These are phyloP conservation scores for Lobophora halterata DNA, from an alignment of 2,888 invertebrate genomes.

Conservation along the genomic window DNA sequence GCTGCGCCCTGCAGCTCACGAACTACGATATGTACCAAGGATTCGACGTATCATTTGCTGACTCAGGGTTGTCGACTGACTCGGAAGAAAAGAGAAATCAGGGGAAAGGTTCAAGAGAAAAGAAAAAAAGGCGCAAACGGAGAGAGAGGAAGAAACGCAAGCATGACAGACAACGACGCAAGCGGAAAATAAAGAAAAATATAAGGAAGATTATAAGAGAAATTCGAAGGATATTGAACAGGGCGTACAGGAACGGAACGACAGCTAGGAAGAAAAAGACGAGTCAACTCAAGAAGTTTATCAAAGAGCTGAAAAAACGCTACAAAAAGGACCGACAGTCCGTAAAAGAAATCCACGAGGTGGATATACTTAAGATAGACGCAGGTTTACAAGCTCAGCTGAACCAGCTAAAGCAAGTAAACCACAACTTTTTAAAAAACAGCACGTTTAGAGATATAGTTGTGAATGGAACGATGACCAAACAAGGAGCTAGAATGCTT, in stretches of 20 bases:
- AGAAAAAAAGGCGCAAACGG: constrained; percentile 23
- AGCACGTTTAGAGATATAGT: constrained; percentile 57
- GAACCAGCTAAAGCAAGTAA: constrained; percentile 44
- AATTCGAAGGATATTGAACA: constrained; percentile 54
- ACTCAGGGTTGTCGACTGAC: constrained; percentile 50
- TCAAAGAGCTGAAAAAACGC: constrained; percentile 54
- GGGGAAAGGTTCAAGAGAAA: constrained; percentile 36
- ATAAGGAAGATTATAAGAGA: constrained; percentile 54
- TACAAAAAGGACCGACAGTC: constrained; percentile 56
- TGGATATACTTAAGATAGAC: constrained; percentile 53
- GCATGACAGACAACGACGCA: constrained; percentile 43
- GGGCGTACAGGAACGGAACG: constrained; percentile 53
- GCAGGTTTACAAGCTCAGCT: constrained; percentile 39
- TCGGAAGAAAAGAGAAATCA: constrained; percentile 44
- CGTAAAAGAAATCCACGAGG: constrained; percentile 54
- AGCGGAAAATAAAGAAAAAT: constrained; percentile 50
- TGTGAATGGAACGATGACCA: constrained; percentile 52
- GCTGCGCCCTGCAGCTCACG: constrained; percentile 56
- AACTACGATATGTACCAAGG: constrained; percentile 65
- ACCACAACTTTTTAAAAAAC: constrained; percentile 50
- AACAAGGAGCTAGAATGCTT: constrained; percentile 42
- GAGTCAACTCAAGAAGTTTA: constrained; percentile 57
- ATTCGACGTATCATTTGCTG: constrained; percentile 60
- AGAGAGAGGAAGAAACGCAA: constrained; percentile 37
- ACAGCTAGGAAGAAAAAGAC: constrained; percentile 53